Evolutionary conservation across 2,888 invertebrate genomes (phyloP).

Genomic region (Mesorhabditis spiculigera): DNA sequence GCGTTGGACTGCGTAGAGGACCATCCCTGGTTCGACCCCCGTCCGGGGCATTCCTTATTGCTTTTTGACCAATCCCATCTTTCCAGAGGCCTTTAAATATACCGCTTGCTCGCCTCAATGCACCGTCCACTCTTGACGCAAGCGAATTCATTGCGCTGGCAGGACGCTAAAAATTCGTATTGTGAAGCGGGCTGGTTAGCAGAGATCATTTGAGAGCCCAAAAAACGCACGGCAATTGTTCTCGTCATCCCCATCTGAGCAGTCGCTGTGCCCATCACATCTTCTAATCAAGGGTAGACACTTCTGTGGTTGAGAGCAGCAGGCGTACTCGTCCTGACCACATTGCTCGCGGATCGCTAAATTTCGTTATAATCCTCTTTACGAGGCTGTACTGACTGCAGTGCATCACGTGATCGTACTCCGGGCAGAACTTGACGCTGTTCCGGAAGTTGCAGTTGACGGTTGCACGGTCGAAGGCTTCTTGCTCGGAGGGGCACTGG

Average conservation of each 20-base stretch:
- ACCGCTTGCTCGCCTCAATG: slow-evolving; percentile 44
- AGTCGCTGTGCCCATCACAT: slow-evolving; percentile 54
- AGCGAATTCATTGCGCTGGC: slow-evolving; percentile 51
- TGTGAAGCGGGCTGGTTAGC: not conserved
- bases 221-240: slow-evolving; percentile 51
- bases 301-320: slow-evolving; percentile 50
- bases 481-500: slow-evolving; percentile 41
- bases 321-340: slow-evolving; percentile 44
- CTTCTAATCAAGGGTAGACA: slow-evolving; percentile 43
- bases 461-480: slow-evolving; percentile 51
- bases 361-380: slow-evolving; percentile 8
- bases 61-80: too few relatives aligned
- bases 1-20: too few relatives aligned
- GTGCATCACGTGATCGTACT: slow-evolving; percentile 55
- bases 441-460: slow-evolving; percentile 51
- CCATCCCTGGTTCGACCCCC: too few relatives aligned
- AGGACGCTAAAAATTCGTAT: slow-evolving; percentile 36
- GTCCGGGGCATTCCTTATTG: too few relatives aligned
- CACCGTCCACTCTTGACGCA: slow-evolving; percentile 52
- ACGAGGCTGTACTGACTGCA: slow-evolving; percentile 46
- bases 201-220: not conserved
- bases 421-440: slow-evolving; percentile 51
- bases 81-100: too few relatives aligned
- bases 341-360: slow-evolving; percentile 40
- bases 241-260: slow-evolving; percentile 53